Evolutionary conservation across 2,797 vertebrate species (phyloP).

Genomic region (Notamacropus eugenii): DNA sequence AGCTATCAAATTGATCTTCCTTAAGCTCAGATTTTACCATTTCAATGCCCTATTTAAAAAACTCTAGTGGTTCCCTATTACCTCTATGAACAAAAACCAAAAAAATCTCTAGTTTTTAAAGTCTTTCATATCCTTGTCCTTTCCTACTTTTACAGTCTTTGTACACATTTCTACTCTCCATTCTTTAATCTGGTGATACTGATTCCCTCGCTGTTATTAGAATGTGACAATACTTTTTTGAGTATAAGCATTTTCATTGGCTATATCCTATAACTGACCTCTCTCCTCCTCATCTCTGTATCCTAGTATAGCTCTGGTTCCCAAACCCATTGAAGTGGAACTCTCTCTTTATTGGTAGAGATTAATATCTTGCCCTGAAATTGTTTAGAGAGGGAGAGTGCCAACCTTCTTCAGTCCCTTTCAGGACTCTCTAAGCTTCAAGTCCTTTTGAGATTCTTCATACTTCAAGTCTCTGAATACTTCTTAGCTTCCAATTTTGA

Average conservation of each 20-base stretch:
- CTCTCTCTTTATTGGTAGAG: background rate
- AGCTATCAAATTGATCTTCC: too few species aligned
- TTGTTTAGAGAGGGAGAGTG: background rate
- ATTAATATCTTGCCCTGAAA: background rate
- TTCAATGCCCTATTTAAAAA: too few species aligned
- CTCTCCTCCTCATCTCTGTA: background rate
- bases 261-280: background rate
- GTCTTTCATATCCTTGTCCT: background rate
- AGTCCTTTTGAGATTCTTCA: background rate
- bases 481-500: background rate
- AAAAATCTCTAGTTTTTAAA: background rate
- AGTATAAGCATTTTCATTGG: background rate
- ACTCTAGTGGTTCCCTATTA: too few species aligned
- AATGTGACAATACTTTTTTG: background rate
- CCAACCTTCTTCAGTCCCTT: too few species aligned
- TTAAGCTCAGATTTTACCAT: too few species aligned
- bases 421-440: background rate
- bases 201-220: background rate
- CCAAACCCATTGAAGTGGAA: background rate
- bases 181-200: background rate
- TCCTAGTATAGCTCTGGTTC: background rate
- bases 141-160: background rate
- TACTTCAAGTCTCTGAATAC: background rate
- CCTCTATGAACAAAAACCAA: too few species aligned
- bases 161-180: too few species aligned